phyloP scores from a whole-genome alignment of 2,888 invertebrate species.

The Ophion slaviceki region DNA sequence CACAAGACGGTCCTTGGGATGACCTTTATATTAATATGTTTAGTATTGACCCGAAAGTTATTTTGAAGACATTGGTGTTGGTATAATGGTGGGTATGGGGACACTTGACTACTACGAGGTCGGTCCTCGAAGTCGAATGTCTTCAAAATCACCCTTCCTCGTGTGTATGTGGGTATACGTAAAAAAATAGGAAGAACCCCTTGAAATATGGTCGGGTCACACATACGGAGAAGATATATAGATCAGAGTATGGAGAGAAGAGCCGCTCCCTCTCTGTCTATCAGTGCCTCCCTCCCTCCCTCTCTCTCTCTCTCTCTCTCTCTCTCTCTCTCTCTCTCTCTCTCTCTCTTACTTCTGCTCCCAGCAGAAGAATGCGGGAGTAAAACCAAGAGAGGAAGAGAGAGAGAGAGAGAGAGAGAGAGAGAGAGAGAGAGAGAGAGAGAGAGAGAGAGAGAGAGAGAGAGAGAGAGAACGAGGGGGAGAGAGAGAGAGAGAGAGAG shows the following conservation, averaged over 20 bases:
- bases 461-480: not conserved
- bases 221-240: conserved; percentile 48
- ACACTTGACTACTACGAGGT: too few relatives aligned
- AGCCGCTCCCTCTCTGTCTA: conserved; percentile 16
- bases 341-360: conserved; percentile 22
- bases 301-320: conserved; percentile 5
- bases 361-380: not conserved
- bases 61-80: too few relatives aligned
- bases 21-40: too few relatives aligned
- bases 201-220: conserved; percentile 63
- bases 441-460: not conserved
- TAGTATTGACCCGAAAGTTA: too few relatives aligned
- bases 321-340: too few relatives aligned
- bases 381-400: not conserved
- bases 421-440: not conserved
- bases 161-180: not conserved
- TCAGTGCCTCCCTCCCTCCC: not conserved
- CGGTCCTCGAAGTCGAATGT: too few relatives aligned
- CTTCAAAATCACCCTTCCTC: too few relatives aligned
- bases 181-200: conserved; percentile 63
- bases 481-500: not conserved
- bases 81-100: too few relatives aligned
- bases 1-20: too few relatives aligned
- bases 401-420: not conserved
- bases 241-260: conserved; percentile 45